These are phyloP conservation scores for Solea senegalensis DNA, from an alignment of 2,113 vertebrate genomes.

Conservation along the genomic window DNA sequence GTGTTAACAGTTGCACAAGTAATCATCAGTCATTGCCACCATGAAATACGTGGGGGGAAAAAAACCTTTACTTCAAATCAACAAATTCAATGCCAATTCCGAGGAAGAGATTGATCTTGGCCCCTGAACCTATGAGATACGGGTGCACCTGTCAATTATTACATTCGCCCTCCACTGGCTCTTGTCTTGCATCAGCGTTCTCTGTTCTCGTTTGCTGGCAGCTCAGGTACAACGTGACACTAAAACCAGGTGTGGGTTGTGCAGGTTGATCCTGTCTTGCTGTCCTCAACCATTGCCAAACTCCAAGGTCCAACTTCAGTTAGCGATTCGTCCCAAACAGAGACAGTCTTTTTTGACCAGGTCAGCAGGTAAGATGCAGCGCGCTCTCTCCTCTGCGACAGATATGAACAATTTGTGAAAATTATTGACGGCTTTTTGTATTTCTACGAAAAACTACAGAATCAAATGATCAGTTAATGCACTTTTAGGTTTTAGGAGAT, in stretches of 20 bases:
- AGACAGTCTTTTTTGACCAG: slow-evolving; percentile 27
- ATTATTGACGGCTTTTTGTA: too few species aligned
- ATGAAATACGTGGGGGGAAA: too few species aligned
- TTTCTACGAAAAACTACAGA: too few species aligned
- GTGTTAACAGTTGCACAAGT: too few species aligned
- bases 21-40: too few species aligned
- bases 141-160: slow-evolving; percentile 76
- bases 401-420: too few species aligned
- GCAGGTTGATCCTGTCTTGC: slow-evolving; percentile 34
- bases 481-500: too few species aligned
- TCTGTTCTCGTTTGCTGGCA: slow-evolving; percentile 34
- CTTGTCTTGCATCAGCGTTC: slow-evolving; percentile 12
- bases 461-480: too few species aligned
- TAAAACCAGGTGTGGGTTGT: slow-evolving; percentile 53
- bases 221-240: slow-evolving; percentile 52
- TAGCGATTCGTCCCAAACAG: slow-evolving; percentile 32
- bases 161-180: slow-evolving; percentile 28
- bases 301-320: slow-evolving; percentile 77
- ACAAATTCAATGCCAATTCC: too few species aligned
- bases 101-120: too few species aligned
- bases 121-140: too few species aligned
- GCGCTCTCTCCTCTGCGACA: background rate
- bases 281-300: slow-evolving; percentile 29
- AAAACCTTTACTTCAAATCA: too few species aligned
- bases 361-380: slow-evolving; percentile 71